These are phyloP conservation scores for Beroe forskalii DNA, from an alignment of 37 sponge, comb jelly and placozoan genomes.

Conservation along the genomic window DNA sequence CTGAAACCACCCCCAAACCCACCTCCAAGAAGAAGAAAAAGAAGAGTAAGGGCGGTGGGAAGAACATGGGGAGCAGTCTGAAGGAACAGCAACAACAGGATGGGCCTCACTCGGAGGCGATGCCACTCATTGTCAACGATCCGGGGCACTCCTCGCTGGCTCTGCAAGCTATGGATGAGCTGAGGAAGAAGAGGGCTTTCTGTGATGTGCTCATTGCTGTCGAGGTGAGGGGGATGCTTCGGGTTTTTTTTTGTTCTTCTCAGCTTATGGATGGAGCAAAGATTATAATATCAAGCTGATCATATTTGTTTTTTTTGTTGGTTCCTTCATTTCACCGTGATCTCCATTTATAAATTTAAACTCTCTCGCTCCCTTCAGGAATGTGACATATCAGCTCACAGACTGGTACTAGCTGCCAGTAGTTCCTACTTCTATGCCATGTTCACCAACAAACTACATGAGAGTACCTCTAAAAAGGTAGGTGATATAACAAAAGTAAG, in stretches of 20 bases:
- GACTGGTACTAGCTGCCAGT: conserved; percentile 31
- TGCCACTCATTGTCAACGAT: conserved; percentile 55
- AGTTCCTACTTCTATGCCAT: conserved; percentile 62
- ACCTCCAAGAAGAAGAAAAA: background rate
- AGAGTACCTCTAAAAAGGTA: conserved; percentile 62
- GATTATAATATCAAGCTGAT: too few relatives aligned
- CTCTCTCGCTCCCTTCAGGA: too few relatives aligned
- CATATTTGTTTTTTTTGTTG: too few relatives aligned
- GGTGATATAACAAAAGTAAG: background rate
- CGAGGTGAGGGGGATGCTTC: background rate
- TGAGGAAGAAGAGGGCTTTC: conserved; percentile 23
- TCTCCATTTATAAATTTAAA: too few relatives aligned
- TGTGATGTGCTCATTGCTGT: conserved; percentile 62
- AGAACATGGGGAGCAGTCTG: background rate
- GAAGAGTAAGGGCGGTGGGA: background rate
- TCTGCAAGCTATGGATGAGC: conserved; percentile 53
- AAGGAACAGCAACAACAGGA: background rate
- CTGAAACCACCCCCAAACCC: background rate
- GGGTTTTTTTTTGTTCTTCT: background rate
- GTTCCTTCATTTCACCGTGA: too few relatives aligned
- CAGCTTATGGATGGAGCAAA: too few relatives aligned
- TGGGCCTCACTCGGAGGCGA: background rate
- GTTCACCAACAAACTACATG: conserved; percentile 59
- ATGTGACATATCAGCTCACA: conserved; percentile 55
- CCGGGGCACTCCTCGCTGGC: conserved; percentile 39